phyloP scores from a whole-genome alignment of 2,888 invertebrate species.

The Nomada lathburiana region DNA sequence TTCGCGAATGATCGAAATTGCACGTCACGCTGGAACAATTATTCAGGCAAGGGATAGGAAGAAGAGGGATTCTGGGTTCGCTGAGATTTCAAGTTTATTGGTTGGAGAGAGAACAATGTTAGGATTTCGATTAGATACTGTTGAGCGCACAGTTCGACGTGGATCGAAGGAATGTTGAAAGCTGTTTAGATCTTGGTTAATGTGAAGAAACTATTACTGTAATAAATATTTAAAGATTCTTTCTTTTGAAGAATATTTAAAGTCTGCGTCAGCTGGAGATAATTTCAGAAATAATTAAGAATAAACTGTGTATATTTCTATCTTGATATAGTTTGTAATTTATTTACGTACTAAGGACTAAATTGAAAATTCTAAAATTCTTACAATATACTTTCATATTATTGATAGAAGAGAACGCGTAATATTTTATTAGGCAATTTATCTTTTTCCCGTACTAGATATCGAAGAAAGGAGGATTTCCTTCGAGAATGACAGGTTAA shows the following conservation, averaged over 20 bases:
- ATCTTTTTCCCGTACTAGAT: too few relatives aligned
- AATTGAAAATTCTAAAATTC: too few relatives aligned
- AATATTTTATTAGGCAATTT: too few relatives aligned
- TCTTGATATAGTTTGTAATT: too few relatives aligned
- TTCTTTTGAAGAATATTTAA: too few relatives aligned
- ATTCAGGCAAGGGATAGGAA: conserved; percentile 11
- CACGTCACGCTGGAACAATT: conserved; percentile 29
- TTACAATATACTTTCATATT: too few relatives aligned
- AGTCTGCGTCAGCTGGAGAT: too few relatives aligned
- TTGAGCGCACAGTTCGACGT: not conserved
- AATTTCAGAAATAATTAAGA: too few relatives aligned
- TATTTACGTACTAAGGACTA: too few relatives aligned
- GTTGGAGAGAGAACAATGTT: not conserved
- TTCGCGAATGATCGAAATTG: conserved; percentile 39
- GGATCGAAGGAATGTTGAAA: not conserved
- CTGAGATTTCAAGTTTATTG: not conserved
- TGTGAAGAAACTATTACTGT: not conserved
- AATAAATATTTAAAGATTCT: not conserved
- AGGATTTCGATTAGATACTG: not conserved
- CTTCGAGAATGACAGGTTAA: conserved; percentile 6
- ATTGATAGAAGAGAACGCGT: too few relatives aligned
- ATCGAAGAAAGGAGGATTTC: too few relatives aligned
- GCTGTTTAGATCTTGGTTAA: not conserved
- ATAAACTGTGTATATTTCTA: too few relatives aligned
- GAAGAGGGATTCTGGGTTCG: conserved; percentile 13